Conservation (phyloP, 1,140 invertebrate genomes). For the Frieseomelitta varia region DNA sequence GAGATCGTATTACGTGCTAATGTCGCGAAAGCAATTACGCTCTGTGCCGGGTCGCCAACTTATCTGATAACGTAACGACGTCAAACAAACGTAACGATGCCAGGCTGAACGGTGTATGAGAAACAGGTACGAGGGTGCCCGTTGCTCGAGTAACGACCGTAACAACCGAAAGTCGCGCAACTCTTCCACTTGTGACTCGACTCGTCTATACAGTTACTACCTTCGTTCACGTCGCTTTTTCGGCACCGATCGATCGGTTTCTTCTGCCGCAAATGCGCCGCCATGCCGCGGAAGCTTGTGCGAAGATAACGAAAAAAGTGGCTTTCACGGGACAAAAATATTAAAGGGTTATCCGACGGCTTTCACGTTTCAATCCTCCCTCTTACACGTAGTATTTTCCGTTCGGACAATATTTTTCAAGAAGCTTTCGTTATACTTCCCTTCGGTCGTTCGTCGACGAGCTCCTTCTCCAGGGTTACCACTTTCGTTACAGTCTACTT, state of each 20-base stretch:
- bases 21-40: slow-evolving; percentile 10
- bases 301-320: neutral
- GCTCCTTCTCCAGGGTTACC: slow-evolving; percentile 2
- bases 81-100: slow-evolving; percentile 19
- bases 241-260: slow-evolving; percentile 37
- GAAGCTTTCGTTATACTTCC: slow-evolving; percentile 30
- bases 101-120: neutral
- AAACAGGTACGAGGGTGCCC: neutral
- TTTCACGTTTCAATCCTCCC: neutral
- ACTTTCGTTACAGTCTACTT: slow-evolving; percentile 36
- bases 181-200: slow-evolving; percentile 9
- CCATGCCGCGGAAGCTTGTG: neutral
- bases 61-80: neutral
- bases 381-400: slow-evolving; percentile 1
- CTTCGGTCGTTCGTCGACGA: neutral
- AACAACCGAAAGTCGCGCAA: neutral
- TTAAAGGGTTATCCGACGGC: slow-evolving; percentile 37
- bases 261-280: neutral
- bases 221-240: slow-evolving; percentile 31
- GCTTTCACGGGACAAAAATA: slow-evolving; percentile 42
- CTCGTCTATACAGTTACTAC: neutral
- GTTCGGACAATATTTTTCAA: slow-evolving; percentile 40
- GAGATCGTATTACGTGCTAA: neutral
- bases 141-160: neutral
- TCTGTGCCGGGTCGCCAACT: neutral